Evolutionary conservation across 2,888 invertebrate genomes (phyloP).

Genomic region (Apamea epomidion): DNA sequence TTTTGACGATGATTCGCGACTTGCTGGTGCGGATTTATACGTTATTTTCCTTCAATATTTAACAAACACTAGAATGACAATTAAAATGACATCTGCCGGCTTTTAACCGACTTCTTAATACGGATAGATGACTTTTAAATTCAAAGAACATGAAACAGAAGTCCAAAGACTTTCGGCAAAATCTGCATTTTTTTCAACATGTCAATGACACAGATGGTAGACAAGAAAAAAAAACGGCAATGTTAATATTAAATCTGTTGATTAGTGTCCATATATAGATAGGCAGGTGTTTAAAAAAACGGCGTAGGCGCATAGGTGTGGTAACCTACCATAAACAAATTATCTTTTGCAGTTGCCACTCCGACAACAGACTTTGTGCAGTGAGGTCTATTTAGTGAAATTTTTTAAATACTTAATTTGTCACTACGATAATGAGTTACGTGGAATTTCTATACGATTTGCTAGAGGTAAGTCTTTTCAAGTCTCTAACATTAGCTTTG

Average conservation of each 20-base stretch:
- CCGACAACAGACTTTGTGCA: constrained; percentile 73
- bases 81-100: background rate
- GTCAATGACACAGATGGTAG: constrained; percentile 61
- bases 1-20: constrained; percentile 79
- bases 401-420: constrained; percentile 60
- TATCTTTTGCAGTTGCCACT: constrained; percentile 80
- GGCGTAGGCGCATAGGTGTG: constrained; percentile 85
- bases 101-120: background rate
- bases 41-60: constrained; percentile 56
- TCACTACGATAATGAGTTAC: constrained; percentile 78
- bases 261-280: constrained; percentile 81
- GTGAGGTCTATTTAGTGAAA: constrained; percentile 67
- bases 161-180: background rate
- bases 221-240: constrained; percentile 52
- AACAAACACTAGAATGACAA: constrained; percentile 31
- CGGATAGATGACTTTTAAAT: background rate
- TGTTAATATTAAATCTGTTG: constrained; percentile 73
- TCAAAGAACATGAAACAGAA: background rate
- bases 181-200: constrained; percentile 33
- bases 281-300: constrained; percentile 74
- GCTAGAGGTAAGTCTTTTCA: constrained; percentile 79
- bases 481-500: background rate
- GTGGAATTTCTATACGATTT: constrained; percentile 85
- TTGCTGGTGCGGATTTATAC: constrained; percentile 67
- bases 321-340: constrained; percentile 78